Evolutionary conservation across 2,113 vertebrate genomes (phyloP), one percentile per base, ranked within the genome.

Genomic region (Hoplias malabaricus): DNA sequence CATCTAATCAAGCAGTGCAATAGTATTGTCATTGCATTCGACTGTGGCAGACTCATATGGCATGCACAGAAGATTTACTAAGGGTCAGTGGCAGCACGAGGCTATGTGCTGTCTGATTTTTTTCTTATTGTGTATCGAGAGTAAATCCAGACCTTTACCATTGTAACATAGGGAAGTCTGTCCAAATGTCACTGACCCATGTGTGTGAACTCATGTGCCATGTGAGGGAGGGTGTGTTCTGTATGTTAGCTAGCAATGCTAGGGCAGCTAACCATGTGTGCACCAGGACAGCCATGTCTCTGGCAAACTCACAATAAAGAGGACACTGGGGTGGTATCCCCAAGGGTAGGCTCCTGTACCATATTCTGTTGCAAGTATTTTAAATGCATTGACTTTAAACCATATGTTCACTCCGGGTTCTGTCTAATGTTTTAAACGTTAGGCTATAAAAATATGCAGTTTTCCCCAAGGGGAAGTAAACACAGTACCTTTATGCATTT

Each of bases 1-100:
- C 92, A 93, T 94, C 93, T 90, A 89, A 90, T 92, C 89, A 95
- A 96, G 95, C 95, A 96, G 95, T 96, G 95, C 95, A 96, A 96
- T 95, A 95, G 94, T 96, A 96, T 96, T 96, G 95, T 96, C 95
- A 96, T 95, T 94, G 95, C 95, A 95, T 95, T 90, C 88, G 94
- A 92, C 94, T 93, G 94, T 92, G 89, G 90, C 84, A 66, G 76
- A 56, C 29, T 78, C 85, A n/a, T 57, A 70, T 27, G 11, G 33
- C 38, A 16, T 74, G 27, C 25, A 23, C 14, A 9, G 16, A 14
- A 23, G 38, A 54, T 43, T 27, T 63, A 48, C 19, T 25, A 19
- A 46, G n/a, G 19, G 38, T 14, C 48, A 54, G 8, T n/a, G 14
- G 67, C 57, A 40, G 42, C n/a, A 63, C 21, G 27, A 46, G 38